Percentiles rank a stretch among this genome's conserved stretches.
These are phyloP conservation scores for Pristionchus maxplancki DNA, from an alignment of 2,888 invertebrate species.

Conservation along the genomic window DNA sequence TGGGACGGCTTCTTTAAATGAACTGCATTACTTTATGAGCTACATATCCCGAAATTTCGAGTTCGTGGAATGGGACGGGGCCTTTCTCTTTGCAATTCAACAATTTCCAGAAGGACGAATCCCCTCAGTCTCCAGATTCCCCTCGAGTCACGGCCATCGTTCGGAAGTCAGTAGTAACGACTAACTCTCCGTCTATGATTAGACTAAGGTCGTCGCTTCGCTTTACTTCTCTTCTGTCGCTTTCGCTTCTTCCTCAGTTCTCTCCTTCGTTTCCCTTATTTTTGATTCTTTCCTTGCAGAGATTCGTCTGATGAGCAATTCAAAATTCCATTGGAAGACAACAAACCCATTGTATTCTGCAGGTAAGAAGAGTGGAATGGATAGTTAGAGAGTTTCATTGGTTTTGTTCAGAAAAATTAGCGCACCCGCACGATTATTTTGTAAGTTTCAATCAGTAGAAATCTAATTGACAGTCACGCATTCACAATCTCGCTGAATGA, in stretches of 20 bases:
- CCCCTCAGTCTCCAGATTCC: background rate
- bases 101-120: conserved; percentile 46
- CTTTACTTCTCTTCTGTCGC: conserved; percentile 1
- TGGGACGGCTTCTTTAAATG: too few relatives aligned
- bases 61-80: too few relatives aligned
- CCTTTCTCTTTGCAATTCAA: too few relatives aligned
- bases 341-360: conserved; percentile 68
- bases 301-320: conserved; percentile 56
- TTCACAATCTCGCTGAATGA: conserved; percentile 1
- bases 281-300: background rate
- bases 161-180: conserved; percentile 52
- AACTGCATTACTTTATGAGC: too few relatives aligned
- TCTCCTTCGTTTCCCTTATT: background rate
- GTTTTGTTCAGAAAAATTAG: conserved; percentile 28
- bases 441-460: background rate
- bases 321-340: conserved; percentile 68
- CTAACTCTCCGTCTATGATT: conserved; percentile 40
- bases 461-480: background rate
- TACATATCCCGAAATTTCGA: too few relatives aligned
- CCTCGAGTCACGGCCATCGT: conserved; percentile 49
- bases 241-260: background rate
- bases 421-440: conserved; percentile 24
- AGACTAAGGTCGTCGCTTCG: conserved; percentile 34
- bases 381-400: background rate
- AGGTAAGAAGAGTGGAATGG: conserved; percentile 52